Percentiles rank a stretch among this genome's conserved stretches.
Conservation (phyloP, 2,888 invertebrate genomes). For the Megalurothrips usitatus region DNA sequence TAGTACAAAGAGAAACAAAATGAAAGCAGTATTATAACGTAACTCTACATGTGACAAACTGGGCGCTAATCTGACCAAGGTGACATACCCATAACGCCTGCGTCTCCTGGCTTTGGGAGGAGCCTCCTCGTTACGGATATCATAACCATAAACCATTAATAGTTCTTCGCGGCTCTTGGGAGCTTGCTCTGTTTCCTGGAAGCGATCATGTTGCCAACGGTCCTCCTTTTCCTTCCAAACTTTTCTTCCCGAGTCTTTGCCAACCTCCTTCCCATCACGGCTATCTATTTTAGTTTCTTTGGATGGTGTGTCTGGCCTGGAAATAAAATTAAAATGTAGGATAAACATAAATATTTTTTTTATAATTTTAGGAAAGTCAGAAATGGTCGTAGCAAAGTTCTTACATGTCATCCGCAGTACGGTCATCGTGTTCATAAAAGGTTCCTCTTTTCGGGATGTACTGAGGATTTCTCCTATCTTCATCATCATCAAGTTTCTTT, state of each 20-base stretch:
- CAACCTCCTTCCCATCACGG: not conserved
- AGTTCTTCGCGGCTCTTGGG: constrained; percentile 84
- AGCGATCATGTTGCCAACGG: constrained; percentile 85
- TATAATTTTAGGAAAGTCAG: constrained; percentile 29
- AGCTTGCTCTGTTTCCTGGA: constrained; percentile 71
- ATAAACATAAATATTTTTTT: not conserved
- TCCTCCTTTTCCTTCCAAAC: constrained; percentile 59
- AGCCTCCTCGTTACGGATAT: constrained; percentile 88
- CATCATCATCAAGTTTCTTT: constrained; percentile 83
- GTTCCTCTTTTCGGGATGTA: constrained; percentile 94
- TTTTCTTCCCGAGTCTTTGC: constrained; percentile 30
- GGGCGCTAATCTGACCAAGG: not conserved
- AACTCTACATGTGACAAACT: not conserved
- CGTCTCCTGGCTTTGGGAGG: constrained; percentile 83
- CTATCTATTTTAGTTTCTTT: not conserved
- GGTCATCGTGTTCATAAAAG: constrained; percentile 94
- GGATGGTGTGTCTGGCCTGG: constrained; percentile 24
- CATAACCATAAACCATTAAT: constrained; percentile 84
- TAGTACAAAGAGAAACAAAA: constrained; percentile 42
- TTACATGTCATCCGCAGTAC: constrained; percentile 69
- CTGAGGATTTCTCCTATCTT: constrained; percentile 93
- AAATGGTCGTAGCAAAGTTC: constrained; percentile 36
- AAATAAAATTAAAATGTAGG: constrained; percentile 22
- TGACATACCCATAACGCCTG: constrained; percentile 73
- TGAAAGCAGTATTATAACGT: not conserved